Conservation (phyloP, 1,140 invertebrate genomes). For the Branchinecta lindahli region DNA sequence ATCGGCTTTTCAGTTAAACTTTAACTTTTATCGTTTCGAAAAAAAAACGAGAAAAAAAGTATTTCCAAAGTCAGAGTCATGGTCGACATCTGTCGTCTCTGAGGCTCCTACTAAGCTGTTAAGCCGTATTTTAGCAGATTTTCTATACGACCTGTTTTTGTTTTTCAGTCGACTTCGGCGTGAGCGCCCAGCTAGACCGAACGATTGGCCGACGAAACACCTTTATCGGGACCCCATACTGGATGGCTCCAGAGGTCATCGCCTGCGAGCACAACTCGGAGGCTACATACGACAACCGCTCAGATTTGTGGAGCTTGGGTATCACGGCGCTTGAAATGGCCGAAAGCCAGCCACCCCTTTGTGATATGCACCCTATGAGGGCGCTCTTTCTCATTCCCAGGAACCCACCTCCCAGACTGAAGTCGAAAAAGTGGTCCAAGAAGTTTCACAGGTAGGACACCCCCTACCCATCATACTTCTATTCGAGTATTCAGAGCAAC, state of each 20-base stretch:
- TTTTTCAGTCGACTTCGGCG: conserved; percentile 90
- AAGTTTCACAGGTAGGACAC: conserved; percentile 58
- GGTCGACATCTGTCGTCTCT: no score
- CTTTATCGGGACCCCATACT: conserved; percentile 98
- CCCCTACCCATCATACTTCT: neutral
- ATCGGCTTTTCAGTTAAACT: no score
- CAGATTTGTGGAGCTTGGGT: conserved; percentile 94
- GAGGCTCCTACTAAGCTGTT: no score
- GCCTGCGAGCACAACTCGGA: conserved; percentile 99
- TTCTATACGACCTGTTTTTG: conserved; percentile 12
- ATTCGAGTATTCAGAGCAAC: conserved; percentile 1
- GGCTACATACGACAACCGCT: conserved; percentile 98
- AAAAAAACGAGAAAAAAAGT: no score
- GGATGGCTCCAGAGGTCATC: conserved; percentile 96
- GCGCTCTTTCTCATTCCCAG: conserved; percentile 95
- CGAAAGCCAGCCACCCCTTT: conserved; percentile 94
- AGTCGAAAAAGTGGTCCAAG: conserved; percentile 96
- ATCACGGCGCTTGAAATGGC: conserved; percentile 99
- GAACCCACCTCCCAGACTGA: conserved; percentile 88
- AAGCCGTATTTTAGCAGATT: no score
- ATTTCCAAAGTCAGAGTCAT: no score
- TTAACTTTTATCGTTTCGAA: no score
- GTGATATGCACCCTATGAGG: conserved; percentile 99
- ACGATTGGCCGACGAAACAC: conserved; percentile 97
- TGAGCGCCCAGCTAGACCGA: conserved; percentile 95